A percentile compares a stretch with the other conserved stretches of the same genome.
Evolutionary conservation across 2,113 vertebrate species (phyloP).

Genomic region (Saiga tatarica): DNA sequence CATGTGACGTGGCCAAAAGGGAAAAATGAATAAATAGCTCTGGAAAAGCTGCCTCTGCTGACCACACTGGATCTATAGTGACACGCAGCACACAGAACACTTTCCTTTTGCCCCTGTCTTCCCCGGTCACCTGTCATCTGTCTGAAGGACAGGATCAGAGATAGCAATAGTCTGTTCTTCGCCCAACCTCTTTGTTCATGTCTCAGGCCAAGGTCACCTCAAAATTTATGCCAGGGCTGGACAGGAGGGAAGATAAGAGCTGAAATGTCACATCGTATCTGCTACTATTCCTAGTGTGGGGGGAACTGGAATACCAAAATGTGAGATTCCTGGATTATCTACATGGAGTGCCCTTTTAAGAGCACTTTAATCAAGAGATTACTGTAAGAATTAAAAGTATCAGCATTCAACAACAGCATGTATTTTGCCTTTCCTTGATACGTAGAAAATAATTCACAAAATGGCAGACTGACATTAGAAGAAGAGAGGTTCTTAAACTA

Average conservation of each 20-base stretch:
- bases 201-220: neutral
- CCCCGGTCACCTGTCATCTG: neutral
- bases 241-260: neutral
- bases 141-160: neutral
- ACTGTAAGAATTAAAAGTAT: neutral
- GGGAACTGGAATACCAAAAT: neutral
- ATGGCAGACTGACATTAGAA: neutral
- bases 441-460: neutral
- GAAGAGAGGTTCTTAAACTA: neutral
- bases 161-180: neutral
- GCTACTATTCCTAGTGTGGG: neutral
- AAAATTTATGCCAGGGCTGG: neutral
- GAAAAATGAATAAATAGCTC: neutral
- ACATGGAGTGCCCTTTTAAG: neutral
- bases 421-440: neutral
- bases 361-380: neutral
- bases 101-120: neutral
- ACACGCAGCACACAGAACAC: neutral
- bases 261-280: neutral
- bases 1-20: neutral
- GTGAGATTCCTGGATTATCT: neutral
- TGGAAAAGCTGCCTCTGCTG: neutral
- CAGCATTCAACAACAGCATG: neutral
- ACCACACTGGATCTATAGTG: neutral
- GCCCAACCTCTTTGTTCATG: neutral